Evolutionary conservation across 2,888 invertebrate genomes (phyloP).

Genomic region (Megamerina dolium): DNA sequence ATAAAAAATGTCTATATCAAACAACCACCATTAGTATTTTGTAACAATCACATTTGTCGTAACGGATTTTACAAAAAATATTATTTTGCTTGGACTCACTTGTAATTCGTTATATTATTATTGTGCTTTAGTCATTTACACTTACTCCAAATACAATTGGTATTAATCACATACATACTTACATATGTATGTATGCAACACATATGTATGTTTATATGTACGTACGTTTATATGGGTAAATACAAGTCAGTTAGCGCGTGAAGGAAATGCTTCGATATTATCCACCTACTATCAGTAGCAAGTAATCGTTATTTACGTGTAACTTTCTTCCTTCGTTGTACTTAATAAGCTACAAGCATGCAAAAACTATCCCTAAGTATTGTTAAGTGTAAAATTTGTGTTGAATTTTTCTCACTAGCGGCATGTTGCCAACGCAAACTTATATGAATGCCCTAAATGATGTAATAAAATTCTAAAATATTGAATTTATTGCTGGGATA

Average conservation of each 20-base stretch:
- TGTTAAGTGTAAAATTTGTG: no score
- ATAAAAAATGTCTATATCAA: no score
- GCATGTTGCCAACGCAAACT: no score
- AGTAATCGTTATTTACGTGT: no score
- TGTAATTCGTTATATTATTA: neutral
- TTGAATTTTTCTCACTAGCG: no score
- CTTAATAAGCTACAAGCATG: slow-evolving; percentile 34
- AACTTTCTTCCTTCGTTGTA: slow-evolving; percentile 20
- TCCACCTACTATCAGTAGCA: no score
- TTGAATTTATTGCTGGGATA: no score
- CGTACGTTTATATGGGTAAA: neutral
- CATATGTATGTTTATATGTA: no score
- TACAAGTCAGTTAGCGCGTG: neutral
- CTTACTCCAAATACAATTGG: neutral
- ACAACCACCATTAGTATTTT: no score
- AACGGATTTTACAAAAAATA: neutral
- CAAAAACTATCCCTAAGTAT: no score
- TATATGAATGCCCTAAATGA: no score
- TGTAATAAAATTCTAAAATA: no score
- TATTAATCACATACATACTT: neutral
- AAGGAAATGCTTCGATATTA: slow-evolving; percentile 1
- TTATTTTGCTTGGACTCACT: neutral
- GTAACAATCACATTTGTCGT: neutral
- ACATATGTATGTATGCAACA: neutral
- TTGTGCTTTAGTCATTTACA: neutral